Conservation (phyloP, 2,113 vertebrate genomes). For the Haplochromis burtoni region DNA sequence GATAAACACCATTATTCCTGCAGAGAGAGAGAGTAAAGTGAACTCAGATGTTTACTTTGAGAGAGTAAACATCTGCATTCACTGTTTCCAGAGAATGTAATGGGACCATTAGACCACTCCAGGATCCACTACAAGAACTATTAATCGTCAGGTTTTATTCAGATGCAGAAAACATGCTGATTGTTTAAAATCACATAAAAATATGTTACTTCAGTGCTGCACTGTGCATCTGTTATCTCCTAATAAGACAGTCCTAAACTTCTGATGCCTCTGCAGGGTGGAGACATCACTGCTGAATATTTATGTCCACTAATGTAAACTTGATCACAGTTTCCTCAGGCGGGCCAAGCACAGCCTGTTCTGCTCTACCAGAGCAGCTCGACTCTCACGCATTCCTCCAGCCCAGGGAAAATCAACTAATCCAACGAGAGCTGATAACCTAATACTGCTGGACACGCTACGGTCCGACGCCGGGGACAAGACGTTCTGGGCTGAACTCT, state of each 20-base stretch:
- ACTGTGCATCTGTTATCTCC: not conserved
- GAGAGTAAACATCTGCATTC: not conserved
- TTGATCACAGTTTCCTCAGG: not conserved
- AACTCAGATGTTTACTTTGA: not conserved
- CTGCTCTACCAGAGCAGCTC: not conserved
- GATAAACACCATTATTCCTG: not conserved
- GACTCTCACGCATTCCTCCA: constrained; percentile 41
- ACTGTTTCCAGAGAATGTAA: not conserved
- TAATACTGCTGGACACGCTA: constrained; percentile 8
- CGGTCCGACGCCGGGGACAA: not conserved
- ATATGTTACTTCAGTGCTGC: not conserved
- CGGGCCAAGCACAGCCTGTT: not conserved
- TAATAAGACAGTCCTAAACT: not conserved
- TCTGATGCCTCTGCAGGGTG: not conserved
- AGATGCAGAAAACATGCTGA: not conserved
- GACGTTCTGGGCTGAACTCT: not conserved
- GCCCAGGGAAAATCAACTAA: constrained; percentile 33
- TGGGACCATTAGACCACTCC: not conserved
- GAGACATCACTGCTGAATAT: not conserved
- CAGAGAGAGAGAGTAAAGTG: not conserved
- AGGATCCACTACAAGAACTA: not conserved
- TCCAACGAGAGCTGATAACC: constrained; percentile 27
- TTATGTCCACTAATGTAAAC: not conserved
- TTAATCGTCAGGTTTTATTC: not conserved
- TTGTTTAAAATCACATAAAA: not conserved